Percentiles rank a stretch among this genome's conserved stretches.
These are phyloP conservation scores for Boulengeromyrus knoepffleri DNA, from an alignment of 2,113 vertebrate genomes.

Conservation along the genomic window DNA sequence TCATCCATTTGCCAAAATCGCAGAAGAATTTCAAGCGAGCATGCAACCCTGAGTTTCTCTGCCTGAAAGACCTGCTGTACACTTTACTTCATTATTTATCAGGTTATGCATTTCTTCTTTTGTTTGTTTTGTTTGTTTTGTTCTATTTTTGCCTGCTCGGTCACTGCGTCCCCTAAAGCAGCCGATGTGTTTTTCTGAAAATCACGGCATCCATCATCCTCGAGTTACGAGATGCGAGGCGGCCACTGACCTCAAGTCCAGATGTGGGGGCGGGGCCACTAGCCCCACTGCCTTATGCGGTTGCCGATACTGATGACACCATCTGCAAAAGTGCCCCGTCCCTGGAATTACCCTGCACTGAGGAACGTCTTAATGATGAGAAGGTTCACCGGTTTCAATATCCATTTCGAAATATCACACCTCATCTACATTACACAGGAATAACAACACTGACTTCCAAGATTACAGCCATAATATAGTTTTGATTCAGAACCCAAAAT, in stretches of 20 bases:
- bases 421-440: not conserved
- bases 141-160: not conserved
- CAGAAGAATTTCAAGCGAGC: not conserved
- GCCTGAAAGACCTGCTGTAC: not conserved
- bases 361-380: not conserved
- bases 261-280: constrained; percentile 44
- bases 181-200: constrained; percentile 39
- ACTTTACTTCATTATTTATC: not conserved
- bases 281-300: not conserved
- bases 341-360: not conserved
- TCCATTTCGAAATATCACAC: not conserved
- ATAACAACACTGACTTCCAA: not conserved
- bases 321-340: not conserved
- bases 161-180: constrained; percentile 32
- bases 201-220: constrained; percentile 54
- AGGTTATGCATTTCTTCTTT: not conserved
- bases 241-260: constrained; percentile 53
- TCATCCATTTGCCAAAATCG: not conserved
- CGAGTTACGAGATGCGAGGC: constrained; percentile 51
- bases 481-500: not conserved
- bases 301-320: not conserved
- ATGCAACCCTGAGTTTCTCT: no score
- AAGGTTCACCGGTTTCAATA: not conserved
- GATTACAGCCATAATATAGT: not conserved
- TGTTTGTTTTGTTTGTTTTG: not conserved